phyloP scores from a whole-genome alignment of 2,797 vertebrate genomes.

The Trematomus bernacchii region DNA sequence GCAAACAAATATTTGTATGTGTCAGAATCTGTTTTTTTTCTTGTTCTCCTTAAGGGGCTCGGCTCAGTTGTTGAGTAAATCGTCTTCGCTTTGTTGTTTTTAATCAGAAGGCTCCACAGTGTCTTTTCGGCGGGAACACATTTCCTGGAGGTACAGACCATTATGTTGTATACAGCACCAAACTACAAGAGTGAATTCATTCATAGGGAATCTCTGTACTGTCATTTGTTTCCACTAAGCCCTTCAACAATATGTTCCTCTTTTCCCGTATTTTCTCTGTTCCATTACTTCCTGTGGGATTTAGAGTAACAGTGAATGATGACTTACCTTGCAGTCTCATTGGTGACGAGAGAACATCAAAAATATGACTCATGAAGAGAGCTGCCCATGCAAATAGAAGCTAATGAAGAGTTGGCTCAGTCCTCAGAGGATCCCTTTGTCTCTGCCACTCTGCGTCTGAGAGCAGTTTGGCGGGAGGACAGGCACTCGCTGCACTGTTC shows the following conservation, averaged over 20 bases:
- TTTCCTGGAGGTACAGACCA: neutral
- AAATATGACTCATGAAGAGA: constrained; percentile 29
- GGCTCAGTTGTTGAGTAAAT: neutral
- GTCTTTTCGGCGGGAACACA: neutral
- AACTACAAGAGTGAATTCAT: neutral
- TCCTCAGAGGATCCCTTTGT: constrained; percentile 49
- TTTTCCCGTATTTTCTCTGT: constrained; percentile 16
- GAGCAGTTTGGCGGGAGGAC: constrained; percentile 45
- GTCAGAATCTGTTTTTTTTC: neutral
- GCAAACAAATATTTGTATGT: neutral
- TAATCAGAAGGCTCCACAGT: neutral
- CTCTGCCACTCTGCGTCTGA: constrained; percentile 39
- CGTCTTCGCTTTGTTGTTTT: neutral
- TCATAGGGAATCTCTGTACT: neutral
- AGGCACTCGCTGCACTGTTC: constrained; percentile 40
- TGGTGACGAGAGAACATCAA: constrained; percentile 8
- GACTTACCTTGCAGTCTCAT: constrained; percentile 44
- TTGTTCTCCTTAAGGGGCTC: too few species aligned
- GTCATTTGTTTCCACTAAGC: constrained; percentile 35
- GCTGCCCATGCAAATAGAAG: constrained; percentile 61
- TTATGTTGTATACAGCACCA: neutral
- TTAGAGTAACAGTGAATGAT: constrained; percentile 60
- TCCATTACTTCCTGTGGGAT: constrained; percentile 16
- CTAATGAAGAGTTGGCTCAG: constrained; percentile 48
- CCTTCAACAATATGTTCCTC: constrained; percentile 9